Base-by-base conservation (phyloP, 2,797 vertebrate species). In the Mormyrus proboscirostris region DNA sequence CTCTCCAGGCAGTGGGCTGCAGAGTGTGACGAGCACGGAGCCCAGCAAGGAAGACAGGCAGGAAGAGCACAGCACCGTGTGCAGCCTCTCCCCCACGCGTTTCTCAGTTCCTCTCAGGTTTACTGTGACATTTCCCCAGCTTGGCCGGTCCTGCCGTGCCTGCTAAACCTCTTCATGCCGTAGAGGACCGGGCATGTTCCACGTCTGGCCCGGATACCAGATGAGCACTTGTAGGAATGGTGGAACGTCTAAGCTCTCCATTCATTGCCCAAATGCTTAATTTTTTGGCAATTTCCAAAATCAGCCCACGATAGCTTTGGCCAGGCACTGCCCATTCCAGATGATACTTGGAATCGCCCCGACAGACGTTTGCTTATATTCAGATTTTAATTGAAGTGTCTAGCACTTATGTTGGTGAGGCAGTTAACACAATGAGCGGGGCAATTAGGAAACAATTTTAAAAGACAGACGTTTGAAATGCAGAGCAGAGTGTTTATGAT, bases 381-480 rank as follows among this genome's bases (percentile, higher is more conserved):
- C 82, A 19, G 47, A 25, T 84, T 84, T 84, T 25, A 49, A 84
- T 84, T 84, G 22, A 25, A 50, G 47, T 49, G 44, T 49, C 82
- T 38, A 3, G 47, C 44, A 84, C 47, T 84, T 49, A n/a, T 50
- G 82, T 25, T 84, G 82, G 22, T 49, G 38, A 49, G 49, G 47
- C 9, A 84, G n/a, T 84, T 84, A 79, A 79, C 82, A 84, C 82
- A 49, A 84, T 29, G 82, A 50, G 41, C 47, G 51, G 41, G 47
- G 51, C 82, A 84, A 49, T 84, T 50, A 84, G 82, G 22, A 51
- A 50, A 25, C 82, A 49, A 16, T 79, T 79, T 50, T 51, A 84
- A 84, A 50, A 50, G 82, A 84, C 82, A 84, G 82, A 29, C 82
- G 9, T 84, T 84, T 84, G 9, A 79, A 79, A 79, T 79, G 38